Base-by-base conservation (phyloP, 1,140 invertebrate species). In the Drosophila parabipectinata region DNA sequence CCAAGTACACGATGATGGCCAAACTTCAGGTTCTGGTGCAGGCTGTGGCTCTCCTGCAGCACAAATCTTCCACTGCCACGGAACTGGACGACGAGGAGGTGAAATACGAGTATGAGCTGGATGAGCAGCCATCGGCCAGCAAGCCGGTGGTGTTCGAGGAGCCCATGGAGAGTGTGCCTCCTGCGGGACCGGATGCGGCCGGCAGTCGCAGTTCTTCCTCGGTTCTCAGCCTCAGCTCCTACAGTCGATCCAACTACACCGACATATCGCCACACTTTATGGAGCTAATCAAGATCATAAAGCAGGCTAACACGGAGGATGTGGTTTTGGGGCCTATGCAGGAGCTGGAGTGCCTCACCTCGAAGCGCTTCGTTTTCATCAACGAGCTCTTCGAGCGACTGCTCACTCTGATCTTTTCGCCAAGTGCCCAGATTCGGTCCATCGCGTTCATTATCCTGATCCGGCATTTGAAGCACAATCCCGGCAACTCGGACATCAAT, bases 291-390 rank as follows among this genome's bases (percentile, higher is more conserved):
- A 90, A 90, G 72, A 75, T 91, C 9, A 88, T 91, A 2, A 91
- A 90, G 28, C 62, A 81, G 48, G 88, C 90, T 0, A 81, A 83
- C 60, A 76, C 72, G 5, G 90, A 91, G 26, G 91, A 92, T 41
- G 95, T 96, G 41, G 93, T 95, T 5, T 88, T 94, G 15, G 90
- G 91, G 12, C 94, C 95, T 21, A 79, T 97, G 7, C 94, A 95
- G 91, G 96, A 97, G 90, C 93, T 97, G 2, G 96, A 96, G 75
- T 94, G 95, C 72, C 82, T 95, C 6, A 95, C 95, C 0, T 94
- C 94, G 41, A 93, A 95, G 60, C 94, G 95, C 79, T 95, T 95
- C 9, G 93, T 94, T 12, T 92, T 96, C 12, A 92, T 97, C 2
- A 94, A 95, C 71, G 92, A 94, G 61, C 94, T 96, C 52, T 93